Evolutionary conservation across 2,797 vertebrate genomes (phyloP).

Genomic region (Propithecus deckenii): DNA sequence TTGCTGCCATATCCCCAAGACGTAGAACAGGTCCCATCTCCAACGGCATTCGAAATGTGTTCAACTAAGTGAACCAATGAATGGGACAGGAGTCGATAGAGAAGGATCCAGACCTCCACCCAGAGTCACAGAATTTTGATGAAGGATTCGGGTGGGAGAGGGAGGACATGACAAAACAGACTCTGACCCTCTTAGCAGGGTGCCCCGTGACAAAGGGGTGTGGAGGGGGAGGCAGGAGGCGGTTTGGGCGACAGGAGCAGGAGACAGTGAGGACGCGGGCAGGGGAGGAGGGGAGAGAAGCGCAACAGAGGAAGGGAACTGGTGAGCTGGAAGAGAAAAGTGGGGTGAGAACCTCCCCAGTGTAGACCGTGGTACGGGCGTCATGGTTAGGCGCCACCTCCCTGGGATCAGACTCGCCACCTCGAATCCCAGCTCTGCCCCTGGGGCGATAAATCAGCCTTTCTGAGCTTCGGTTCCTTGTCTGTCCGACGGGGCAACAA

Average conservation of each 20-base stretch:
- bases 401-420: neutral
- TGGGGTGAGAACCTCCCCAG: neutral
- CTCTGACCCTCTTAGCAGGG: too few species aligned
- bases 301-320: too few species aligned
- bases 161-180: fast-evolving
- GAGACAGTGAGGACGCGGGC: neutral
- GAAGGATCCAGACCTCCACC: neutral
- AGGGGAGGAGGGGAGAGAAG: neutral
- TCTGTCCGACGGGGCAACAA: neutral
- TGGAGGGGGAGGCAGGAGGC: neutral
- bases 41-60: neutral
- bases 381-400: too few species aligned
- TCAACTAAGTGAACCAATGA: neutral
- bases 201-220: neutral
- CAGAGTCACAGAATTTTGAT: too few species aligned
- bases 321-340: neutral
- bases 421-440: neutral
- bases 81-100: neutral
- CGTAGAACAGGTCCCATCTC: neutral
- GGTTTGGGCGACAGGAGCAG: neutral
- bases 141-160: neutral
- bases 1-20: neutral
- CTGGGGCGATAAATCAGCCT: neutral
- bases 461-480: neutral
- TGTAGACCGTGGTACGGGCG: fast-evolving